Base-by-base conservation (phyloP, 2,797 vertebrate genomes). In the Poliocrania exsul region DNA sequence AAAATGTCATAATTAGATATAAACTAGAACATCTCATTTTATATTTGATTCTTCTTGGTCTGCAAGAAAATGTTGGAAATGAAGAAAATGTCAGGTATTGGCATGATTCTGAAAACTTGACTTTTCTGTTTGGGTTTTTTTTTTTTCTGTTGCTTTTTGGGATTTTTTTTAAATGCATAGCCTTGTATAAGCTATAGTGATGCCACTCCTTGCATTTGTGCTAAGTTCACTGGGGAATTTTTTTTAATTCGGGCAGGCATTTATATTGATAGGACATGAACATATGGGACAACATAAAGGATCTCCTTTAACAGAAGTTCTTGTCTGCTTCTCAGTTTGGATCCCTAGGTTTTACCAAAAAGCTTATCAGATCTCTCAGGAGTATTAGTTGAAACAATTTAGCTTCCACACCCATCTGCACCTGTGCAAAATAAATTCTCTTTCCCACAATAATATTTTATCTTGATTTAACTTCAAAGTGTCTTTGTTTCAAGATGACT, bases 381-480 rank as follows among this genome's bases (percentile, higher is more conserved):
- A 83, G 26, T 91, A 86, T 94, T 91, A 44, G 61, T 50, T 87
- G 86, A 94, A 92, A 87, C 75, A 92, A 25, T 81, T 95, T 65
- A 74, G 33, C 37, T 94, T 95, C 92, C 94, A 89, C 94, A 88
- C 93, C 93, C 91, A 61, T 94, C 81, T 96, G 86, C 94, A 95
- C 93, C 93, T 96, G 90, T 86, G 84, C 65, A 95, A 93, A 95
- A 95, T 82, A 92, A 92, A 60, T 78, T 88, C 42, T 47, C 28
- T 91, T 94, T 96, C 86, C 88, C 93, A 87, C 86, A 94, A 65
- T 89, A 89, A 78, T 35, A 14, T 88, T 93, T 96, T 92, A 93
- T 94, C 93, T 96, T 94, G 94, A 93, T 94, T 94, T 96, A 72
- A 92, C 92, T 96, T 95, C 89, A 90, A 94, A 96, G 86, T 56